Base-by-base conservation (phyloP, 92 coral and sea anemone genomes). In the Zoanthus sociatus region DNA sequence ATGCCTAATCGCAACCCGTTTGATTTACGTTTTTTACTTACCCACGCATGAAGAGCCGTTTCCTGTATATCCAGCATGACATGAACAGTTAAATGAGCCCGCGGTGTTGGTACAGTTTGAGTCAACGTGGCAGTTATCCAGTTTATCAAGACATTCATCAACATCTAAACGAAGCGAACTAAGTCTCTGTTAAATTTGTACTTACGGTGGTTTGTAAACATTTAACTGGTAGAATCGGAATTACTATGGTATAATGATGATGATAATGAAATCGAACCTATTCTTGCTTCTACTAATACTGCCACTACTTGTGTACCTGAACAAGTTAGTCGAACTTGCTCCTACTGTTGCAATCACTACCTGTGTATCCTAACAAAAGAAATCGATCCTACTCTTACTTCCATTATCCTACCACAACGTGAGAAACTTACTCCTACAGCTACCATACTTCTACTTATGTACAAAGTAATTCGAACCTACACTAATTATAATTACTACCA, bases 11-110 rank as follows among this genome's bases (percentile, higher is more conserved):
- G 4, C 42, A 4, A 37, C 42, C 42, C 42, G 42, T 37, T 37
- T 4, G 2, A 37, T 37, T 6, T 18, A 30, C 21, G 3, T 6
- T 10, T 20, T 30, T 69, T 26, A 81, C 63, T 84, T 50, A 84
- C 87, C 87, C n/a, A 16, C 78, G 45, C 87, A 84, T 60, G 69
- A 44, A n/a, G 50, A 32, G 1, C 87, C 87, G 71, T 84, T 84
- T 53, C 87, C 87, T 32, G 78, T 71, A 58, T 71, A 45, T 51
- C 87, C 87, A 13, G 50, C 79, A 45, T 51, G 54, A 9, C 90
- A 87, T 1, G 68, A 69, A 45, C 90, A 87, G 17, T 69, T 68
- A 56, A 79, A 87, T 9, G 87, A 64, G 32, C 90, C 90, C 58
- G 20, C 72, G 32, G 67, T 81, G 50, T 87, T 87, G 26, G 78